Evolutionary conservation across 2,113 vertebrate species (phyloP).

Genomic region (Buteo buteo): DNA sequence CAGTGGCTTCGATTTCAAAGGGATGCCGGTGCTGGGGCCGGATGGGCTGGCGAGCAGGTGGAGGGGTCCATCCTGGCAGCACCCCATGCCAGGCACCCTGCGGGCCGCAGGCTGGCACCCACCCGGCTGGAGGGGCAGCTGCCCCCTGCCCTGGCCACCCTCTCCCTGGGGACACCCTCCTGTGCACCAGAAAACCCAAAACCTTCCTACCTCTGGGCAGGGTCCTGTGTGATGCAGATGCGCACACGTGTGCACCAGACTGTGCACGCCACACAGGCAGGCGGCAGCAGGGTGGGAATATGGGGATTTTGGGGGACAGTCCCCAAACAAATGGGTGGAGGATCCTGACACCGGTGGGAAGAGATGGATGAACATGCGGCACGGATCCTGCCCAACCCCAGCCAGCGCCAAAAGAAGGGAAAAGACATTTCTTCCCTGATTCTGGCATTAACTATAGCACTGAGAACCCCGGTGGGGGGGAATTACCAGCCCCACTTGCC

Average conservation of each 20-base stretch:
- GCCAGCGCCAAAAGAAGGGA: not conserved
- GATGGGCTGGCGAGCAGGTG: not conserved
- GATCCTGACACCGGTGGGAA: not conserved
- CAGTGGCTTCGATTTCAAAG: conserved; percentile 39
- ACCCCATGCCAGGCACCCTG: not conserved
- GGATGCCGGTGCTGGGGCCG: not conserved
- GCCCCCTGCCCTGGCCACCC: accelerated
- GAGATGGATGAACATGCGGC: not conserved
- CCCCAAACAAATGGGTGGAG: not conserved
- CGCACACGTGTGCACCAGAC: accelerated
- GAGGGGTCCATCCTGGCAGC: not conserved
- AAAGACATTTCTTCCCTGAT: not conserved
- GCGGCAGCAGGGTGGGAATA: accelerated
- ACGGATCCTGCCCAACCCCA: not conserved
- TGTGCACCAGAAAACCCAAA: accelerated
- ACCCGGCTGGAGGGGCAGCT: not conserved
- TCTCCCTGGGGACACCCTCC: not conserved
- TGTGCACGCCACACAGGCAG: accelerated
- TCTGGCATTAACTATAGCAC: not conserved
- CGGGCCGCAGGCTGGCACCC: not conserved
- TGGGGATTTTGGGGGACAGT: not conserved
- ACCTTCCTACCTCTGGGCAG: accelerated
- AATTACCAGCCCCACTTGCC: not conserved
- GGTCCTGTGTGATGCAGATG: not conserved
- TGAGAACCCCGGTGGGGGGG: accelerated